Base-by-base conservation (phyloP, 2,888 invertebrate species). In the Apotomis turbidana region DNA sequence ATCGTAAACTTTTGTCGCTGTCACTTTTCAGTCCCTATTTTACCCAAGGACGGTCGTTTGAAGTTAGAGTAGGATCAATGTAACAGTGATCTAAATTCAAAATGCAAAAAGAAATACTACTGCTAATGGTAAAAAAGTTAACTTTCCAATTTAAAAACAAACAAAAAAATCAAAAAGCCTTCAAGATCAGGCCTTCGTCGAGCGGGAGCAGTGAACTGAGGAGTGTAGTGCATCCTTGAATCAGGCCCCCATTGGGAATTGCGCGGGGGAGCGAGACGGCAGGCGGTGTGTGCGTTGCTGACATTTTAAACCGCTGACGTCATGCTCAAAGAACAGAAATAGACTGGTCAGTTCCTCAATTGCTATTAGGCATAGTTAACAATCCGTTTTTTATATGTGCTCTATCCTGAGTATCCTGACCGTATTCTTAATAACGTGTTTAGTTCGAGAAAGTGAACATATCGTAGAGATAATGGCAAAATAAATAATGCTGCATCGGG, bases 121-220 rank as follows among this genome's bases (percentile, higher is more conserved):
- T 5, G 13, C 9, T 41, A 41, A 10, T 15, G 13, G 41, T 13
- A 41, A 57, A 46, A 66, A 46, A 46, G 5, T n/a, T 6, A 55
- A 55, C 13, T 58, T 71, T 60, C 38, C 60, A 66, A 66, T 55
- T 60, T 55, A 12, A 49, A 71, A 71, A 71, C 49, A 52, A 62
- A 66, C 55, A 41, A 55, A 64, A 54, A 10, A 36, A 36, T 38
- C 1, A 55, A 66, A 46, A 36, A 57, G 57, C 66, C 66, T 46
- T 62, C 44, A n/a, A 68, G 64, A 64, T 71, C 60, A 85, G 88
- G 89, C 88, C 88, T 88, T 89, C 83, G 75, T 78, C 78, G 81
- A 79, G 78, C 79, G 89, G 86, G 91, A 88, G 87, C 91, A 91
- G 84, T 91, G 91, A 92, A 92, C 92, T 88, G 87, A 88, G 83